Evolutionary conservation across 2,888 invertebrate species (phyloP).

Genomic region (Papilio elwesi): DNA sequence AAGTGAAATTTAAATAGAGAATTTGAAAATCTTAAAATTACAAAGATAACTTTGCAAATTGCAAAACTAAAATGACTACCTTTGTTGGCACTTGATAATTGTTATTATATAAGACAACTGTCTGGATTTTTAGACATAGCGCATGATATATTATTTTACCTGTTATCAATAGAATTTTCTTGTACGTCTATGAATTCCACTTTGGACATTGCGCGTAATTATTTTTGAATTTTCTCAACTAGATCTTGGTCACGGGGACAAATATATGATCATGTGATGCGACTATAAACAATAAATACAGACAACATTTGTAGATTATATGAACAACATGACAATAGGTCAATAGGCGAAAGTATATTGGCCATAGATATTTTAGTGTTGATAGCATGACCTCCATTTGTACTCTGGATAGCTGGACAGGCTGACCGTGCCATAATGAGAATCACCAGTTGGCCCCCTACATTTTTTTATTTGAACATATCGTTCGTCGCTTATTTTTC

Average conservation of each 20-base stretch:
- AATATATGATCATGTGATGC: conserved; percentile 88
- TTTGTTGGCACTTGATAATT: conserved; percentile 62
- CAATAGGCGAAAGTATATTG: background rate
- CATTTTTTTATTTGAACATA: too few species aligned
- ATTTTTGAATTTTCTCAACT: conserved; percentile 87
- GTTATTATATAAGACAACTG: conserved; percentile 70
- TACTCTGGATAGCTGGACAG: too few species aligned
- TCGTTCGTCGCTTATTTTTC: too few species aligned
- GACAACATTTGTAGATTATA: conserved; percentile 36
- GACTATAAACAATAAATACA: conserved; percentile 61
- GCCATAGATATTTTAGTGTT: background rate
- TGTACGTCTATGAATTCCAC: conserved; percentile 84
- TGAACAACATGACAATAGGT: conserved; percentile 15
- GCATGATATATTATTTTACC: conserved; percentile 73
- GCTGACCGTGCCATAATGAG: too few species aligned
- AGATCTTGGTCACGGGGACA: conserved; percentile 91
- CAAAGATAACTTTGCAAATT: conserved; percentile 67
- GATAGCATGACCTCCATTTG: too few species aligned
- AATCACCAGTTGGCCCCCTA: too few species aligned
- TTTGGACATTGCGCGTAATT: conserved; percentile 82
- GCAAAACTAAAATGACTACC: conserved; percentile 73
- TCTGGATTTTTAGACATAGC: conserved; percentile 43
- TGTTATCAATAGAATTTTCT: conserved; percentile 85
- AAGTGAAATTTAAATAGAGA: conserved; percentile 20
- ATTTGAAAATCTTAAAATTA: conserved; percentile 48